Conservation (phyloP, 1,140 invertebrate species). For the Rhyacophila brunnea region DNA sequence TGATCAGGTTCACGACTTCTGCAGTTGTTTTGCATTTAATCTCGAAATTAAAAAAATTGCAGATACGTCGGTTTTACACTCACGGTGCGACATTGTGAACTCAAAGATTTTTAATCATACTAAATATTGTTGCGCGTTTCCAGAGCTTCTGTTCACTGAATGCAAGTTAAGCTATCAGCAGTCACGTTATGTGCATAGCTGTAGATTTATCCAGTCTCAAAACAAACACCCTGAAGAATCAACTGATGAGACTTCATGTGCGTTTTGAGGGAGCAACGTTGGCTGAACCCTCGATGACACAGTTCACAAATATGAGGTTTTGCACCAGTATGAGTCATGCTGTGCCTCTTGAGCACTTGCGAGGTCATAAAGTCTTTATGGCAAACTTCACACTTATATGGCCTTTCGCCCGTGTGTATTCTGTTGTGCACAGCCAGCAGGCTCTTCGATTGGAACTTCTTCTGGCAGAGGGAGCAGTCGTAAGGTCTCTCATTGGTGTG, state of each 20-base stretch:
- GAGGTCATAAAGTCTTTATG: conserved; percentile 52
- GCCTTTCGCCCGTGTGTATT: conserved; percentile 60
- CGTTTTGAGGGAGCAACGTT: conserved; percentile 33
- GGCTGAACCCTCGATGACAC: conserved; percentile 46
- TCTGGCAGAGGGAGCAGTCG: conserved; percentile 6
- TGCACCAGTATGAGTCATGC: conserved; percentile 56
- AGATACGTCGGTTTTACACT: too few relatives aligned
- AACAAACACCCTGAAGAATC: conserved; percentile 17
- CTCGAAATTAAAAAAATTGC: too few relatives aligned
- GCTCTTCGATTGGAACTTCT: conserved; percentile 62
- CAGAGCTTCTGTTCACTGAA: too few relatives aligned
- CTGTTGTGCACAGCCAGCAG: conserved; percentile 46
- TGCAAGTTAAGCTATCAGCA: too few relatives aligned
- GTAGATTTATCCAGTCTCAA: conserved; percentile 17
- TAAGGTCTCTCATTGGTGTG: conserved; percentile 15
- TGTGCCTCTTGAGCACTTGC: conserved; percentile 59
- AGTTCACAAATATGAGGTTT: conserved; percentile 56
- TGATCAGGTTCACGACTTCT: too few relatives aligned
- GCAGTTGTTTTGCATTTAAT: too few relatives aligned
- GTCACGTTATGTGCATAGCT: too few relatives aligned
- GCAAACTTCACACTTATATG: conserved; percentile 60
- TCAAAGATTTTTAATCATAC: too few relatives aligned
- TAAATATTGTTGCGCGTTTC: too few relatives aligned
- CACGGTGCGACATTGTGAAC: too few relatives aligned
- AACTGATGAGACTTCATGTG: conserved; percentile 27